phyloP scores from a whole-genome alignment of 2,797 vertebrate species.

The Salarias fasciatus region DNA sequence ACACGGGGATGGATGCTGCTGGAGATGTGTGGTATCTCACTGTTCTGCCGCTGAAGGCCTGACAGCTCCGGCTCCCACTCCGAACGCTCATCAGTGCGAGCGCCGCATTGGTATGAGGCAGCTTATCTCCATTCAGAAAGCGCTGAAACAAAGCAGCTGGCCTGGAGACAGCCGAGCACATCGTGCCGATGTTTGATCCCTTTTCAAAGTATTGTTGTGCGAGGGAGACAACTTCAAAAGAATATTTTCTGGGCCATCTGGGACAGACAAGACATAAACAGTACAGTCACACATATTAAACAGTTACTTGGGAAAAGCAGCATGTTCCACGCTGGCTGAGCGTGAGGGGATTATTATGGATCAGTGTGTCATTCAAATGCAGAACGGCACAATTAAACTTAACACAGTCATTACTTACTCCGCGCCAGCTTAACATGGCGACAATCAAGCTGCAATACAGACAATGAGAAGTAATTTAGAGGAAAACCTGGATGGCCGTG shows the following conservation, averaged over 20 bases:
- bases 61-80: constrained; percentile 68
- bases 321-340: no score
- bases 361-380: no score
- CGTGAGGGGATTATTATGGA: no score
- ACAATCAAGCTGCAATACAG: no score
- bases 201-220: constrained; percentile 4
- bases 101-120: constrained; percentile 28
- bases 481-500: no score
- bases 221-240: background rate
- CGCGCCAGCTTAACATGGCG: no score
- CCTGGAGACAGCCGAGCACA: constrained; percentile 61
- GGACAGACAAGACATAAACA: background rate
- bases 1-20: constrained; percentile 29
- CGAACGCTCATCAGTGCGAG: constrained; percentile 52
- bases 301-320: no score
- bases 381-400: no score
- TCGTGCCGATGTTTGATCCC: constrained; percentile 51
- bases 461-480: no score
- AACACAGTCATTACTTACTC: no score
- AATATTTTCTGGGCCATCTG: constrained; percentile 63
- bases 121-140: constrained; percentile 46
- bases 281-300: no score
- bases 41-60: constrained; percentile 57
- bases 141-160: constrained; percentile 50
- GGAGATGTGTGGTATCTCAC: constrained; percentile 37